Percentiles rank a stretch among this genome's conserved stretches.
These are phyloP conservation scores for Uropetala carovei DNA, from an alignment of 2,888 invertebrate genomes.

Conservation along the genomic window DNA sequence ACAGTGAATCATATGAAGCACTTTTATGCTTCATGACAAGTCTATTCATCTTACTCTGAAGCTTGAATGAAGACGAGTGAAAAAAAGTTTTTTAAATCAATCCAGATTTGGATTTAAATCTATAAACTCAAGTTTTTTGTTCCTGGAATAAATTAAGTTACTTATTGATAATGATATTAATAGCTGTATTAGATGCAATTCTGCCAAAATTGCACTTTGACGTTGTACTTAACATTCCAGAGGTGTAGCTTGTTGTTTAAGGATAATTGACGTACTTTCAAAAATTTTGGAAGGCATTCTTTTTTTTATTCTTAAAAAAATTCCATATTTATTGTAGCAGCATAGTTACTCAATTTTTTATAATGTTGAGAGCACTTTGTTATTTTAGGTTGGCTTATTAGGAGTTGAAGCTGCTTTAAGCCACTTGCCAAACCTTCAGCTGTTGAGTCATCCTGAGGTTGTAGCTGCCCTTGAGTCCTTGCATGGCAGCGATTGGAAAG, in stretches of 20 bases:
- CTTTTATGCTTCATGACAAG: too few relatives aligned
- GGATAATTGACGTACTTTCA: not conserved
- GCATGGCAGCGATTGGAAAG: slow-evolving; percentile 14
- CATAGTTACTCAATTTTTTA: not conserved
- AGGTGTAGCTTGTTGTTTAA: not conserved
- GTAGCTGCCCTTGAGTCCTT: slow-evolving; percentile 15
- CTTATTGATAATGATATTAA: too few relatives aligned
- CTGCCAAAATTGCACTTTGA: too few relatives aligned
- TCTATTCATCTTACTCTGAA: too few relatives aligned
- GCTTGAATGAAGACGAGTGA: too few relatives aligned
- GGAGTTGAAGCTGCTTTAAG: slow-evolving; percentile 38
- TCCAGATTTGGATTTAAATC: too few relatives aligned
- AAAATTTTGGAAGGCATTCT: not conserved
- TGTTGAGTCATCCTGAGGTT: slow-evolving; percentile 38
- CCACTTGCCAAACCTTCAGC: slow-evolving; percentile 2
- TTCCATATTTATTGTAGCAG: not conserved
- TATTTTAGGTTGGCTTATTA: not conserved
- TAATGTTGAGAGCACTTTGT: not conserved
- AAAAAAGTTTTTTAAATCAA: too few relatives aligned
- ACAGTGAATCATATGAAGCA: too few relatives aligned
- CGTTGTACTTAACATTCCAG: too few relatives aligned
- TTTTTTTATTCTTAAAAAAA: not conserved
- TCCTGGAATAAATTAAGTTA: too few relatives aligned
- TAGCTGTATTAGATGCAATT: too few relatives aligned
- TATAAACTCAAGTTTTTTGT: too few relatives aligned